A percentile compares a stretch with the other conserved stretches of the same genome.
These are phyloP conservation scores for Scaptodrosophila latifasciaeformis DNA, from an alignment of 2,888 invertebrate species.

Conservation along the genomic window DNA sequence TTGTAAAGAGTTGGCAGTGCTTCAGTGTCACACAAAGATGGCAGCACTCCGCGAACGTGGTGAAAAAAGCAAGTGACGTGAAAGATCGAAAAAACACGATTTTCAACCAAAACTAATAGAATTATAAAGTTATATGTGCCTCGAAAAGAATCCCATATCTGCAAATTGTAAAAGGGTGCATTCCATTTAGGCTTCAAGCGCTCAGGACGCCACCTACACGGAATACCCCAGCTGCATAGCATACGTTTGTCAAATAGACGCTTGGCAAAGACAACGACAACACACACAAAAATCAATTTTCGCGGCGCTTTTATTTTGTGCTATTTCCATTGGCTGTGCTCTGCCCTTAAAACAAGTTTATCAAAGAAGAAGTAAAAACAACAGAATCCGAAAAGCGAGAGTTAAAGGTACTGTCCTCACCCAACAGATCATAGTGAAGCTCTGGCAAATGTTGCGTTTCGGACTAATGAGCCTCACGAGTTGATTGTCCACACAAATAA, in stretches of 20 bases:
- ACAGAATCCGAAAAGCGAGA: slow-evolving; percentile 17
- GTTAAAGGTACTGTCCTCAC: slow-evolving; percentile 43
- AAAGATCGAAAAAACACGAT: slow-evolving; percentile 60
- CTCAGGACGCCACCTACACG: background rate
- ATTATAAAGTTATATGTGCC: background rate
- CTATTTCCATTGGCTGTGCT: background rate
- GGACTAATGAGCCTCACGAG: background rate
- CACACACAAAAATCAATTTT: slow-evolving; percentile 53
- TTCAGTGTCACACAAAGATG: slow-evolving; percentile 29
- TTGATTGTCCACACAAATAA: slow-evolving; percentile 19
- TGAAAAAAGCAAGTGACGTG: slow-evolving; percentile 63
- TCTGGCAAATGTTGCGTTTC: no score
- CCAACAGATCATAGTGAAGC: background rate
- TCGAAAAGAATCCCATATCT: background rate
- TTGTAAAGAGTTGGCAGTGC: slow-evolving; percentile 42
- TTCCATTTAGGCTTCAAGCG: background rate
- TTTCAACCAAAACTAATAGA: slow-evolving; percentile 33
- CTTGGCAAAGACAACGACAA: slow-evolving; percentile 27
- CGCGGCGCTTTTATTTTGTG: slow-evolving; percentile 34
- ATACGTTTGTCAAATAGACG: slow-evolving; percentile 23
- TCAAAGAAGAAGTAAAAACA: slow-evolving; percentile 11
- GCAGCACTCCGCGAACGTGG: slow-evolving; percentile 49
- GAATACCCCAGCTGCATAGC: slow-evolving; percentile 40
- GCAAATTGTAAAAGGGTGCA: background rate
- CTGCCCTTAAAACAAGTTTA: slow-evolving; percentile 24